Conservation (phyloP, 2,113 vertebrate species). For the Mesocricetus auratus region DNA sequence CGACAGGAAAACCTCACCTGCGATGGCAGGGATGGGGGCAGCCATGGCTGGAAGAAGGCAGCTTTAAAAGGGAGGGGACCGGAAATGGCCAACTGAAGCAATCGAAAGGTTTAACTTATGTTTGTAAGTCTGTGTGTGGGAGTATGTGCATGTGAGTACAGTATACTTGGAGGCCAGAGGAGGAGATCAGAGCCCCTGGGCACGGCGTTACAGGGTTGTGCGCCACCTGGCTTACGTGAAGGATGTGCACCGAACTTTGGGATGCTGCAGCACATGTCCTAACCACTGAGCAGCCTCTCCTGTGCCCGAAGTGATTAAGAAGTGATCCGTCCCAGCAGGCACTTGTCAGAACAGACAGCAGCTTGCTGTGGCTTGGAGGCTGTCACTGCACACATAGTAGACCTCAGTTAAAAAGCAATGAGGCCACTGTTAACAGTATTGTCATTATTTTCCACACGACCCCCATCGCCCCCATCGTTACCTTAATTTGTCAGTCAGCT, state of each 20-base stretch:
- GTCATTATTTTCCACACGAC: background rate
- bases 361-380: background rate
- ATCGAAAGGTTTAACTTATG: background rate
- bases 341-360: background rate
- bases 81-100: background rate
- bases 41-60: background rate
- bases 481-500: background rate
- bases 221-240: background rate
- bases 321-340: too few relatives aligned
- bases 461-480: too few relatives aligned
- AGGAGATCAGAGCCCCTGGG: background rate
- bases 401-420: background rate
- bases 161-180: background rate
- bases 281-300: background rate
- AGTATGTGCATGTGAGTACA: background rate
- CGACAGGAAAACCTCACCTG: background rate
- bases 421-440: background rate
- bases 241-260: background rate
- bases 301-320: background rate
- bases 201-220: too few relatives aligned
- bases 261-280: background rate
- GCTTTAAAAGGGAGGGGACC: too few relatives aligned
- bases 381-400: background rate
- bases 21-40: background rate
- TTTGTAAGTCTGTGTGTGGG: background rate